These are phyloP conservation scores for Tricholauxania praeusta DNA, from an alignment of 2,888 invertebrate genomes.

Conservation along the genomic window DNA sequence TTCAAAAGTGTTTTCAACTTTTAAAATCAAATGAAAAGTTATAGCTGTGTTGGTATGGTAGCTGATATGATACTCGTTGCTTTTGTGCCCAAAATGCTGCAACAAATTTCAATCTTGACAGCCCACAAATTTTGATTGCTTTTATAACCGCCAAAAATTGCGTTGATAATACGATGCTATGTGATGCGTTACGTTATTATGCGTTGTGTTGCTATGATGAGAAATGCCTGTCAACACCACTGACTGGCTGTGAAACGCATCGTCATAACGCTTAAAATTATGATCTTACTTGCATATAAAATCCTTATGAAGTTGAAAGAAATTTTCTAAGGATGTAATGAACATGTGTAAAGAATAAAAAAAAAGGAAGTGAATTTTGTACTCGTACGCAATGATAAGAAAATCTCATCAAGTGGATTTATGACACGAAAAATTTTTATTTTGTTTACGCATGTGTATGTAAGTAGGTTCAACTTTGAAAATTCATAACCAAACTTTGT, in stretches of 20 bases:
- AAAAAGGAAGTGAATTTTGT: constrained; percentile 24
- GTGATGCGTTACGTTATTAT: constrained; percentile 8
- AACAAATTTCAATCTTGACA: constrained; percentile 21
- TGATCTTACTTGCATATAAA: constrained; percentile 51
- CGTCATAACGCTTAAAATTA: constrained; percentile 62
- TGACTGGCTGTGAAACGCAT: constrained; percentile 48
- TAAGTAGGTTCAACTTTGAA: constrained; percentile 46
- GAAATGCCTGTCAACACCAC: not conserved
- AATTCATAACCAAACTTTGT: constrained; percentile 44
- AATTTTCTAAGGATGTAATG: not conserved
- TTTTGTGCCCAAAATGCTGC: constrained; percentile 9
- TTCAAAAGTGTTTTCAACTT: not conserved
- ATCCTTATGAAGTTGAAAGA: not conserved
- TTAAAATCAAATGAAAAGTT: constrained; percentile 22
- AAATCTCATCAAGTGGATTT: constrained; percentile 62
- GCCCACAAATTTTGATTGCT: constrained; percentile 57
- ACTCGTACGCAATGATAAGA: constrained; percentile 46
- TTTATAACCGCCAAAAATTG: constrained; percentile 46
- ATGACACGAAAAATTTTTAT: constrained; percentile 62
- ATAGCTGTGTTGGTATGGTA: constrained; percentile 1
- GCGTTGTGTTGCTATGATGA: constrained; percentile 16
- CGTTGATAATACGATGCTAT: constrained; percentile 20
- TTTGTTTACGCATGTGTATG: constrained; percentile 51
- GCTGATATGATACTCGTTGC: constrained; percentile 11
- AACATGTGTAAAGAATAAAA: constrained; percentile 13